These are phyloP conservation scores for Archocentrus centrarchus DNA, from an alignment of 2,113 vertebrate genomes.

Conservation along the genomic window DNA sequence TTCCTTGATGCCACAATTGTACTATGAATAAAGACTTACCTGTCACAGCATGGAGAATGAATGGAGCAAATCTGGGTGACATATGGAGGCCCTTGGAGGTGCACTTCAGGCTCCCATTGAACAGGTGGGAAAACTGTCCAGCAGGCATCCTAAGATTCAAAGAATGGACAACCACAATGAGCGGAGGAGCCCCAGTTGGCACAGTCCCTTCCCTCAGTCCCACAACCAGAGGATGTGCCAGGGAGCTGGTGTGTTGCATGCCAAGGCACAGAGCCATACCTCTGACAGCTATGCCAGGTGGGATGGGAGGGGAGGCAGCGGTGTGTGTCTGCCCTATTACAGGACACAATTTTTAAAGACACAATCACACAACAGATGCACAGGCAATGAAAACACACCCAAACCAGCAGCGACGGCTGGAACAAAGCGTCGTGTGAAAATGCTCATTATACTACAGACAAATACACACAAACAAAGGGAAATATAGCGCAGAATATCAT, in stretches of 20 bases:
- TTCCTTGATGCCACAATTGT: background rate
- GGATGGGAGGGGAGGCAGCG: slow-evolving; percentile 22
- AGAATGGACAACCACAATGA: slow-evolving; percentile 65
- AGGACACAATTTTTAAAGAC: slow-evolving; percentile 36
- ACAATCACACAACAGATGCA: slow-evolving; percentile 37
- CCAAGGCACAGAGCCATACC: slow-evolving; percentile 70
- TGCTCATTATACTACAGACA: background rate
- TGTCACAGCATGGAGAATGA: background rate
- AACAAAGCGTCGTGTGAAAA: slow-evolving; percentile 31
- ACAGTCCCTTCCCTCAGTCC: slow-evolving; percentile 31
- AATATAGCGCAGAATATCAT: background rate
- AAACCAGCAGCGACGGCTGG: slow-evolving; percentile 21
- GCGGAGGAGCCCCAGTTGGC: slow-evolving; percentile 77
- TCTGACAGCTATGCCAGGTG: slow-evolving; percentile 72
- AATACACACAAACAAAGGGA: background rate
- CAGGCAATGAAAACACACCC: slow-evolving; percentile 1
- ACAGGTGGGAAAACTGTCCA: slow-evolving; percentile 76
- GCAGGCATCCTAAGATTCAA: slow-evolving; percentile 39
- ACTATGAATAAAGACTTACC: slow-evolving; percentile 33
- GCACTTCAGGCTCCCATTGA: slow-evolving; percentile 63
- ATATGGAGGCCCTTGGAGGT: slow-evolving; percentile 73
- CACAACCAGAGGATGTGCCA: slow-evolving; percentile 54
- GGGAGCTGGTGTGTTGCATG: slow-evolving; percentile 57
- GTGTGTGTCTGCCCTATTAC: slow-evolving; percentile 51
- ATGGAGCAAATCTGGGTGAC: slow-evolving; percentile 55